phyloP scores from a whole-genome alignment of 2,113 vertebrate genomes.

The Falco punctatus region DNA sequence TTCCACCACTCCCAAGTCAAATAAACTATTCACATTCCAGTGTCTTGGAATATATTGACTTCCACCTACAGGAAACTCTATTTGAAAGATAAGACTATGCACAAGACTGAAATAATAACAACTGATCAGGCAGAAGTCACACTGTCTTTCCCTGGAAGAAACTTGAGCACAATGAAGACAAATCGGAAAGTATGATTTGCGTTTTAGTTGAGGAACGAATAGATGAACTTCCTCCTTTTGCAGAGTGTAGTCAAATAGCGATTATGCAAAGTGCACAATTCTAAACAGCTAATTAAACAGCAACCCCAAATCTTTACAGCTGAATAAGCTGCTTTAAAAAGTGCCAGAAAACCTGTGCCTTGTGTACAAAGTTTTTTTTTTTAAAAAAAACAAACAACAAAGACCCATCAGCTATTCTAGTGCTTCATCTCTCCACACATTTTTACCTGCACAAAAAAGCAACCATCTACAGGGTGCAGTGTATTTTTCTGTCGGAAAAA shows the following conservation, averaged over 20 bases:
- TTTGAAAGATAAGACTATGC: background rate
- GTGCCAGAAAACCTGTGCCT: background rate
- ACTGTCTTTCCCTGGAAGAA: constrained; percentile 15
- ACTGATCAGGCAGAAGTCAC: background rate
- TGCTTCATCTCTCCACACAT: background rate
- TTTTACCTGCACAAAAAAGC: background rate
- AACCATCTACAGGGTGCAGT: background rate
- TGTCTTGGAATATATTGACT: background rate
- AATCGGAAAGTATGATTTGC: background rate
- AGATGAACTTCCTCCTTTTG: constrained; percentile 35
- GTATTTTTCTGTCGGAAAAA: background rate
- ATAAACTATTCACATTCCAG: background rate
- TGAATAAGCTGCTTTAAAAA: background rate
- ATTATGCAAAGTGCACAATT: constrained; percentile 48
- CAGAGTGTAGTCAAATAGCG: constrained; percentile 28
- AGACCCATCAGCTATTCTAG: background rate
- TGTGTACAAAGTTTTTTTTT: background rate
- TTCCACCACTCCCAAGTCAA: background rate
- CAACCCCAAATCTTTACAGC: constrained; percentile 9
- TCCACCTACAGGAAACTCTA: background rate
- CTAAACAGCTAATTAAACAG: constrained; percentile 56
- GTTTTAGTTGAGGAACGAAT: constrained; percentile 21
- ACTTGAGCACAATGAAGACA: background rate
- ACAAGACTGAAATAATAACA: background rate
- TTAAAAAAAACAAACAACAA: background rate